Evolutionary conservation across 2,888 invertebrate species (phyloP), one percentile per base, ranked within the genome.

Genomic region (Actias luna): DNA sequence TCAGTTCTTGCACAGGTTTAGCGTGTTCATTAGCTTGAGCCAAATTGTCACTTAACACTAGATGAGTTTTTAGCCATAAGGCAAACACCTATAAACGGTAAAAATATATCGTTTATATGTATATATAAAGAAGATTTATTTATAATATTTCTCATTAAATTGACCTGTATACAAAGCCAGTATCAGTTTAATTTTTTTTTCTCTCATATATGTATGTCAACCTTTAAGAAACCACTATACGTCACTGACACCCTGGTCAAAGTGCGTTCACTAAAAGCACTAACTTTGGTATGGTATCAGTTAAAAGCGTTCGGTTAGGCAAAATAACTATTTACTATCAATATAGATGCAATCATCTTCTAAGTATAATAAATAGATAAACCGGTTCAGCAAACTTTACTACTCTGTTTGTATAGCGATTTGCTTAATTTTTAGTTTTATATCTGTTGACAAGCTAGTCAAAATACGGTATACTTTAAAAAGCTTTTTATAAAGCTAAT

Each of bases 201-300:
- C 18, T 18, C 8, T 42, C 7, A 42, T 42, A 12, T 22, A 58
- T 55, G 2, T 27, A 63, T 59, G 14, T 50, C 18, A 62, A 25
- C 27, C 46, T 62, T 36, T 50, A 59, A 27, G n/a, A 18, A 59
- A 42, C 27, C 27, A 58, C 25, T 60, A 55, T 42, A 58, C 50
- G 63, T 61, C 61, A 59, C 58, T 57, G 57, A 31, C 60, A 61
- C 58, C 10, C 27, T 39, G 58, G 59, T 39, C 29, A 58, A 66
- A 64, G 64, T 61, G 59, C 57, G 10, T 64, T 58, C 61, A 61
- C 46, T 66, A 59, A 61, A 63, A 66, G 61, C 64, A 46, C 58
- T 50, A 57, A 62, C 58, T 63, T 60, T 25, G 5, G 42, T 29
- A 27, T 39, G 55, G 35, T n/a, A 5, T 12, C 5, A 25, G n/a